Evolutionary conservation across 1,140 invertebrate species (phyloP).

Genomic region (Brachionus rotundiformis): DNA sequence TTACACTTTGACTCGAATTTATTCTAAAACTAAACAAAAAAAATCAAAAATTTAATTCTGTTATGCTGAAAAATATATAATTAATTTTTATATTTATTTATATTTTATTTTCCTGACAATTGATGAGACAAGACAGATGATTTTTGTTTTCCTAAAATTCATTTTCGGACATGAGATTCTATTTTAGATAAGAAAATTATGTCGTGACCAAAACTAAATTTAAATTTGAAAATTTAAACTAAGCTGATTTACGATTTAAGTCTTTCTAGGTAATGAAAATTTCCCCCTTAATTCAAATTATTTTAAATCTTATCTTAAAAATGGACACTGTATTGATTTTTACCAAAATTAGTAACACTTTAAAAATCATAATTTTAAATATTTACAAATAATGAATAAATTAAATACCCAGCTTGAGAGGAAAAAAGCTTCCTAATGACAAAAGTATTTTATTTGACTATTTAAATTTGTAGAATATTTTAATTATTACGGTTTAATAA

Average conservation of each 20-base stretch:
- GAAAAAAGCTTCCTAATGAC: not conserved
- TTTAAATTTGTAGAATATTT: slow-evolving; percentile 14
- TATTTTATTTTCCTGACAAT: not conserved
- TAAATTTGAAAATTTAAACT: not conserved
- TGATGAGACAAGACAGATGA: not conserved
- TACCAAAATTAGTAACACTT: not conserved
- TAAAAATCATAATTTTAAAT: slow-evolving; percentile 10
- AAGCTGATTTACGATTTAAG: not conserved
- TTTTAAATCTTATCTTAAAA: not conserved
- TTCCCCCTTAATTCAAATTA: not conserved
- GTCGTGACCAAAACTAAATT: not conserved
- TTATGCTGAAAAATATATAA: too few relatives aligned
- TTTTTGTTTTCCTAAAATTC: not conserved
- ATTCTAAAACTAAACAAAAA: too few relatives aligned
- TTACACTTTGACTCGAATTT: not conserved
- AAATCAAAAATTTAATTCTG: too few relatives aligned
- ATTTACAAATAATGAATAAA: not conserved
- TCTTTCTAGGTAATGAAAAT: not conserved
- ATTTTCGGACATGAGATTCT: not conserved
- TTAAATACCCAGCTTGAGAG: not conserved
- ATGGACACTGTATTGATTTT: not conserved
- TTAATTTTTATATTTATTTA: too few relatives aligned
- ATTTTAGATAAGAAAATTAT: not conserved
- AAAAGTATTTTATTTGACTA: slow-evolving; percentile 26
- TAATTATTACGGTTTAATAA: slow-evolving; percentile 8